Base-by-base conservation (phyloP, 2,797 vertebrate species). In the Myripristis jacobus region DNA sequence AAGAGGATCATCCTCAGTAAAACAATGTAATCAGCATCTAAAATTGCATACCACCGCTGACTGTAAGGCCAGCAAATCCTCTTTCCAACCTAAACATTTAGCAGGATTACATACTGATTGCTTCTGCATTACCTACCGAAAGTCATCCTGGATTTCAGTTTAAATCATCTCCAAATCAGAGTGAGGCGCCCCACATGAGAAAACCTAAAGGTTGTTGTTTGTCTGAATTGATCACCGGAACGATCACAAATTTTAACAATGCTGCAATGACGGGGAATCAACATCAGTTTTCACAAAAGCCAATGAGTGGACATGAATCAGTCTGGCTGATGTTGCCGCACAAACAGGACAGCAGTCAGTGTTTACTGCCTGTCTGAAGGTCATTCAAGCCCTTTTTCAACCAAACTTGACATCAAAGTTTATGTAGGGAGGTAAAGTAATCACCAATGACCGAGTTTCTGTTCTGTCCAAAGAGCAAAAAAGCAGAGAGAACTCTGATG, bases 321-420 rank as follows among this genome's bases (percentile, higher is more conserved):
- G 60, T 63, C 27, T n/a, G 3, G 29, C 19, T n/a, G 6, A 19
- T 47, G 25, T 46, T 12, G 41, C 22, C 24, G 43, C 10, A 8
- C 6, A 44, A 24, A 47, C 9, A 21, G 1, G n/a, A 8, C 3
- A 12, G n/a, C 1, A 1, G 1, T 36, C 5, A 2, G 47, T 82
- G 67, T 88, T 84, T 89, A 47, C 77, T 0, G n/a, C 10, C n/a
- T 36, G 81, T 75, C 82, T 70, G 48, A 90, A 90, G 86, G 70
- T 86, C 75, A 7, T 7, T 29, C 12, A 24, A 22, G 18, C 36
- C 7, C 34, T 53, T 27, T 27, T 43, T 74, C 11, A 13, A 10
- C 11, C 25, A 72, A 31, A 36, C n/a, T 19, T 13, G 2, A 54
- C 27, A 4, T 18, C 41, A n/a, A n/a, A n/a, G 13, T 31, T 31